Evolutionary conservation across 2,888 invertebrate genomes (phyloP), one percentile per base, ranked within the genome.

Genomic region (Brachyptera risi): DNA sequence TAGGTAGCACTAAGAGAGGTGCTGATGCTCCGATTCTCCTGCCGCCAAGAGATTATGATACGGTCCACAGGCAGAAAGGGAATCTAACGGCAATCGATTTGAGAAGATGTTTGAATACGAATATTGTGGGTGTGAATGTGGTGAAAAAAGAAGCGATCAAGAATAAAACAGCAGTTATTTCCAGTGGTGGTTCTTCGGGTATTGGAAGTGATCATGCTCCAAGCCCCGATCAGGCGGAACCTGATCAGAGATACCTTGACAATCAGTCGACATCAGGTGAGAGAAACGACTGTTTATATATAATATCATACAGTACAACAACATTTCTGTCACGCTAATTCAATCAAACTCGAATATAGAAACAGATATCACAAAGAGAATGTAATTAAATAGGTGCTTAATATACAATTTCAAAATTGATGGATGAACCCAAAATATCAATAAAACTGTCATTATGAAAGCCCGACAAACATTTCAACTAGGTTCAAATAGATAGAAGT

Each of bases 1-100:
- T 92, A 58, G 79, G 79, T 1, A 15, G 54, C 11, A 17, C 37
- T 13, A 56, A 51, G 31, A 13, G 38, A 3, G 64, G 66, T 11
- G 27, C 68, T 26, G 56, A 80, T 62, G 84, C 82, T 4, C 95
- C 95, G 0, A 84, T 96, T 58, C 80, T 96, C 21, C 78, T 96
- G 64, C 96, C 96, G 0, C 96, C 96, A 0, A 82, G 93, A 26
- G 96, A 96, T 75, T 96, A 96, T 78, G 96, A 96, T 75, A 95
- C 95, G 1, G 89, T 93, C 1, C 90, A 91, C 72, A 82, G 90
- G 58, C 86, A 82, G 63, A 81, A 87, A 64, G 90, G 90, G 5
- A 88, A 90, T 72, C 74, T 90, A 54, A 82, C 84, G n/a, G 86
- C 85, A 26, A 87, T 87, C 68, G 88, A 88, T 70, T 74, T 83